Conservation (phyloP, 2,113 vertebrate species). For the Pteropus alecto region DNA sequence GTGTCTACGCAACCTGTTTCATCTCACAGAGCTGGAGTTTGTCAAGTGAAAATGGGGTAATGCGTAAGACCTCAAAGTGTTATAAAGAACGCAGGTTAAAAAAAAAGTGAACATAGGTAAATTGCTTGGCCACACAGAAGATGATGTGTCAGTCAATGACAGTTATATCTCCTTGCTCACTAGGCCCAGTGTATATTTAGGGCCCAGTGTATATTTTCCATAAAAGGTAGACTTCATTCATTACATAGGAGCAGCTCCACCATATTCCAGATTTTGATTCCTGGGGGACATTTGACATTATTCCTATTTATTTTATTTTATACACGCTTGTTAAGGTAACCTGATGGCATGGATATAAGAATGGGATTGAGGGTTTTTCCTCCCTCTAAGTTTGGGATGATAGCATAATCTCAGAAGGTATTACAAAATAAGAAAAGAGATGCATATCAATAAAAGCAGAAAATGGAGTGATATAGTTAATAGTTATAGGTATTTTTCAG, state of each 20-base stretch:
- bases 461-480: not conserved
- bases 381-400: not conserved
- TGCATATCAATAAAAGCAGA: not conserved
- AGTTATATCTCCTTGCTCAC: not conserved
- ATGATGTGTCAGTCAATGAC: not conserved
- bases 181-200: not conserved
- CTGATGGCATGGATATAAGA: not conserved
- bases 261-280: not conserved
- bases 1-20: too few species aligned
- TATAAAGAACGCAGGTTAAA: not conserved
- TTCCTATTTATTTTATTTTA: not conserved
- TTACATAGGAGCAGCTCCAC: not conserved
- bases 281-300: not conserved
- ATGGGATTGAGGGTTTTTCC: not conserved
- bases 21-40: not conserved
- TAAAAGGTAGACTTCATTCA: not conserved
- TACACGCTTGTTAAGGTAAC: not conserved
- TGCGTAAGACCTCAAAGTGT: not conserved
- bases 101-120: not conserved
- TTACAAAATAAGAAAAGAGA: not conserved
- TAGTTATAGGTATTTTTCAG: not conserved
- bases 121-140: not conserved
- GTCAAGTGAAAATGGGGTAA: not conserved
- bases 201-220: not conserved
- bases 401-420: not conserved